Evolutionary conservation across 1,140 invertebrate genomes (phyloP).

Genomic region (Solenopsis invicta): DNA sequence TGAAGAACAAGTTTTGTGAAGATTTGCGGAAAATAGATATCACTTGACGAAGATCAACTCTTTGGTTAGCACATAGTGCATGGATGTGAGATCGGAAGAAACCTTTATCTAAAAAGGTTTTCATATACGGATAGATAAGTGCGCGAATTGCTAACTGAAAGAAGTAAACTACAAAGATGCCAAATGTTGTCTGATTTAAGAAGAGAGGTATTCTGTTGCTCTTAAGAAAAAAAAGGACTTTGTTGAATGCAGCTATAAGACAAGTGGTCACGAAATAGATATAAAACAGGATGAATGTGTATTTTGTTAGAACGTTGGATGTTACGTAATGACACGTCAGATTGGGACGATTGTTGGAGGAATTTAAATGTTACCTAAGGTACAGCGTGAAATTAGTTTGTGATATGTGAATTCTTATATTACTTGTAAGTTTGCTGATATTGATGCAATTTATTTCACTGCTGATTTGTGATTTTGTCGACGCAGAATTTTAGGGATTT

Average conservation of each 20-base stretch:
- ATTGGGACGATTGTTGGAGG: not conserved
- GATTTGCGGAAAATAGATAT: not conserved
- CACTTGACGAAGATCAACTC: not conserved
- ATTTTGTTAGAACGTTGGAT: slow-evolving; percentile 37
- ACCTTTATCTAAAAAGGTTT: not conserved
- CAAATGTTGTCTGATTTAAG: slow-evolving; percentile 31
- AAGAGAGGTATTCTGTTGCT: not conserved
- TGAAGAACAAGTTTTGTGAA: slow-evolving; percentile 75
- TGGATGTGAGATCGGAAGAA: not conserved
- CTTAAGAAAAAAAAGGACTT: not conserved
- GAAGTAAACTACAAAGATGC: slow-evolving; percentile 13
- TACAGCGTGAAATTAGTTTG: slow-evolving; percentile 57
- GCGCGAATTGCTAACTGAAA: not conserved
- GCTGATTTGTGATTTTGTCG: not conserved
- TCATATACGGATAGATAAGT: not conserved
- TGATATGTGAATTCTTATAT: slow-evolving; percentile 67
- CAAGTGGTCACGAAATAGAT: slow-evolving; percentile 19
- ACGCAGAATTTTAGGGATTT: slow-evolving; percentile 19
- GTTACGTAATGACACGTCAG: slow-evolving; percentile 23
- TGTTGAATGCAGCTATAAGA: not conserved
- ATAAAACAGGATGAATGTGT: slow-evolving; percentile 22
- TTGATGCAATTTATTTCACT: not conserved
- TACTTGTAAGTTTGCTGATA: slow-evolving; percentile 36
- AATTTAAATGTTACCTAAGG: slow-evolving; percentile 16
- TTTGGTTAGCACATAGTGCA: not conserved